Conservation (phyloP, 2,888 invertebrate species). For the Volucella inanis region DNA sequence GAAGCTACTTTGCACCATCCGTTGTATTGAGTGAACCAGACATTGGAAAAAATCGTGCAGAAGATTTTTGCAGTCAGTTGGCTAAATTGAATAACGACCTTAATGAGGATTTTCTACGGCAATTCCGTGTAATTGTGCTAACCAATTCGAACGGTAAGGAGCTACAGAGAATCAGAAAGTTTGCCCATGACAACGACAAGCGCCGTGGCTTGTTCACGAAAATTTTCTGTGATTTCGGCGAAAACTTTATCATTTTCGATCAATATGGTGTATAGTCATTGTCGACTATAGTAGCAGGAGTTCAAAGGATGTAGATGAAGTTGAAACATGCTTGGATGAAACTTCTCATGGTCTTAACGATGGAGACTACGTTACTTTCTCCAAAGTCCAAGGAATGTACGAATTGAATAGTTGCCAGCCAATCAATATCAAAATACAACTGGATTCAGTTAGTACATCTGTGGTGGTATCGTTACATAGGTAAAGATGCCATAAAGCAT, state of each 20-base stretch:
- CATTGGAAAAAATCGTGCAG: constrained; percentile 94
- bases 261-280: constrained; percentile 95
- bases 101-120: constrained; percentile 90
- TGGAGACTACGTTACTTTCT: constrained; percentile 97
- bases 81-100: constrained; percentile 93
- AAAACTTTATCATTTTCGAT: constrained; percentile 94
- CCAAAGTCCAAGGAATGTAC: constrained; percentile 97
- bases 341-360: constrained; percentile 98
- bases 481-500: constrained; percentile 96
- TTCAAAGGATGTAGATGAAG: constrained; percentile 92
- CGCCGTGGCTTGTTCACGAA: constrained; percentile 96
- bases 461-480: constrained; percentile 97
- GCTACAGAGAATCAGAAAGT: constrained; percentile 91
- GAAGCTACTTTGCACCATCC: constrained; percentile 88
- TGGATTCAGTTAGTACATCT: constrained; percentile 89
- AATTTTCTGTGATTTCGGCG: constrained; percentile 98
- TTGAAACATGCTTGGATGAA: constrained; percentile 98
- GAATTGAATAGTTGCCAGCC: constrained; percentile 96
- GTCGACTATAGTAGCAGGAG: constrained; percentile 96
- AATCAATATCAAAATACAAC: constrained; percentile 95
- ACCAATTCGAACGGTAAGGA: constrained; percentile 90
- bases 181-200: constrained; percentile 92
- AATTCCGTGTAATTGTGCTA: constrained; percentile 94
- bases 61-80: constrained; percentile 90
- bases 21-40: constrained; percentile 90